Conservation (phyloP, 2,888 invertebrate genomes). For the Girardia tigrina region DNA sequence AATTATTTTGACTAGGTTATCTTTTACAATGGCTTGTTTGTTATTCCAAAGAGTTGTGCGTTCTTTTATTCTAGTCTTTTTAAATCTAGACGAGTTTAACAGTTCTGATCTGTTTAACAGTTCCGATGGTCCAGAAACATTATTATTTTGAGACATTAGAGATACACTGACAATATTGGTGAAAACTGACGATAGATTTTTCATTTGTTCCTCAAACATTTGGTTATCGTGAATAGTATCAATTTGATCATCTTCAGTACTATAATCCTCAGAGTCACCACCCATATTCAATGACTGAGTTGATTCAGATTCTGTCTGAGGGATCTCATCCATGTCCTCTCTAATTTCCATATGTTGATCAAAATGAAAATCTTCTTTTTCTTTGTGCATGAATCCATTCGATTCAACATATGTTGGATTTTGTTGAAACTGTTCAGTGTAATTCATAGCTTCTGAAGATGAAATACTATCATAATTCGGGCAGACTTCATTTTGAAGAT, state of each 20-base stretch:
- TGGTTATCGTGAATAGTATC: neutral
- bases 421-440: neutral
- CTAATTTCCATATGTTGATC: neutral
- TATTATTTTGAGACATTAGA: neutral
- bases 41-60: slow-evolving; percentile 1
- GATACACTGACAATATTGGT: neutral
- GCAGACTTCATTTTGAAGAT: neutral
- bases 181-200: slow-evolving; percentile 1
- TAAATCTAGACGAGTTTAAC: slow-evolving; percentile 12
- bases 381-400: neutral
- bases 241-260: neutral
- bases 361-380: neutral
- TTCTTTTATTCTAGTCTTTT: slow-evolving; percentile 11
- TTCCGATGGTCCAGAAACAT: neutral
- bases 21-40: neutral
- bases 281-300: neutral
- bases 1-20: slow-evolving; percentile 7
- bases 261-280: slow-evolving; percentile 2
- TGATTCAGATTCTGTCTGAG: neutral
- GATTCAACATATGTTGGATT: neutral
- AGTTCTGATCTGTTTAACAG: neutral
- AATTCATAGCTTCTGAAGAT: neutral
- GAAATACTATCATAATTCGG: neutral
- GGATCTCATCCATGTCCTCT: neutral
- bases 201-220: neutral